phyloP scores from a whole-genome alignment of 2,888 invertebrate species.

The Strigamia crassipes region DNA sequence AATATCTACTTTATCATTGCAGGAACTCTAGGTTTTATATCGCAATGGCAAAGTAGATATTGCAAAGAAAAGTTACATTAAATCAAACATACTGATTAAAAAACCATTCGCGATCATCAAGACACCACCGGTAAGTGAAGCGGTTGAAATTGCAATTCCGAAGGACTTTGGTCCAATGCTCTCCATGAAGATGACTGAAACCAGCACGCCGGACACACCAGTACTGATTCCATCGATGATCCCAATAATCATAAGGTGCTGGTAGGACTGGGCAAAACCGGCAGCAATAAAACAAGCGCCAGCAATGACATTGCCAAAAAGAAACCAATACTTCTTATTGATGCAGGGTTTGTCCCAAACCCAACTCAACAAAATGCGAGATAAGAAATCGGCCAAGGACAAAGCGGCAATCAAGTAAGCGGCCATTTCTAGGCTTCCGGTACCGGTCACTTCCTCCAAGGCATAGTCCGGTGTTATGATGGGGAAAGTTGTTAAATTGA shows the following conservation, averaged over 20 bases:
- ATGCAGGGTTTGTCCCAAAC: constrained; percentile 29
- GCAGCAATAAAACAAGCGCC: neutral
- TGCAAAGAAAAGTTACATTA: too few species aligned
- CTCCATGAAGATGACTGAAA: neutral
- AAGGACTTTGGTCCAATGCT: neutral
- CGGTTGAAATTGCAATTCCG: neutral
- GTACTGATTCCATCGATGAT: neutral
- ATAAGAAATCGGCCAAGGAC: neutral
- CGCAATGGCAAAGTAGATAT: too few species aligned
- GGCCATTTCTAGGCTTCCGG: neutral
- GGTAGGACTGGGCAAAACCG: neutral
- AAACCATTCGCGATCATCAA: neutral
- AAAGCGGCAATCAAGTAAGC: neutral
- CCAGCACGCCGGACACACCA: neutral
- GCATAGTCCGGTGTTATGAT: too few species aligned
- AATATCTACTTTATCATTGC: too few species aligned
- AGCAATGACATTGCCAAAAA: neutral
- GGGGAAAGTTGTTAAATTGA: too few species aligned
- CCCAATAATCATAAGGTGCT: neutral
- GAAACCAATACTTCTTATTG: neutral
- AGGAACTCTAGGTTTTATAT: too few species aligned
- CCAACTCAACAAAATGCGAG: neutral
- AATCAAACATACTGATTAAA: neutral
- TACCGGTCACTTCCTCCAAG: too few species aligned
- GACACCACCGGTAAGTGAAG: neutral